Evolutionary conservation across 2,113 vertebrate species (phyloP), one percentile per base, ranked within the genome.

Genomic region (Synchiropus splendidus): DNA sequence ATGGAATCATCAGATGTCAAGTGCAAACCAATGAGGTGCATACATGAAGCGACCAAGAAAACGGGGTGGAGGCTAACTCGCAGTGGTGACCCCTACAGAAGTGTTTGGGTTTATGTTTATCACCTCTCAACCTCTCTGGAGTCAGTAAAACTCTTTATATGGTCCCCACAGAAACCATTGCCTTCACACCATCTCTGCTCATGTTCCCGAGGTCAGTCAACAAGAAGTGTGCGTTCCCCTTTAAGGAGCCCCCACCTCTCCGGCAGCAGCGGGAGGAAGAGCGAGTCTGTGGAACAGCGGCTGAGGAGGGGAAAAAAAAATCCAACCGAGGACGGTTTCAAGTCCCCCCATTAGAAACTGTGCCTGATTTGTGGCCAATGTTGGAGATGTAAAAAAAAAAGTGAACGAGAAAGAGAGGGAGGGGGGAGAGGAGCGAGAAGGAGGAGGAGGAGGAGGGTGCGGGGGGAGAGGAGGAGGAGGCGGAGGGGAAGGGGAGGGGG

Each of bases 311-410:
- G 67, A 67, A 64, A 83, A 75, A 69, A 74, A 78, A 79, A 80
- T 81, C 78, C 77, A 83, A 77, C 79, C 64, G 72, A 51, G 75
- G 77, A 79, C 86, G 75, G 85, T 86, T 86, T 87, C 85, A 85
- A 86, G 86, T 83, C 78, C 78, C 87, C 86, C 85, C 84, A 71
- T 69, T 78, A 86, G 83, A 87, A 86, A 85, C 84, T 86, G 85
- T 88, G 85, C 83, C 84, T 85, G 84, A 87, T 81, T 85, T 85
- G 86, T 85, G 85, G 81, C 80, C 81, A 84, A 85, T 84, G 85
- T 79, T 86, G 74, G 83, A 85, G 84, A 86, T 78, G 81, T 82
- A 81, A 81, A 84, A 85, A 83, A 82, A 82, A 70, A 67, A 64
- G 54, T 64, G 63, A 70, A 59, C 45, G 62, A 54, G 57, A 58